Percentiles rank a stretch among this genome's conserved stretches.
Evolutionary conservation across 2,797 vertebrate species (phyloP).

Genomic region (Chiloscyllium punctatum): DNA sequence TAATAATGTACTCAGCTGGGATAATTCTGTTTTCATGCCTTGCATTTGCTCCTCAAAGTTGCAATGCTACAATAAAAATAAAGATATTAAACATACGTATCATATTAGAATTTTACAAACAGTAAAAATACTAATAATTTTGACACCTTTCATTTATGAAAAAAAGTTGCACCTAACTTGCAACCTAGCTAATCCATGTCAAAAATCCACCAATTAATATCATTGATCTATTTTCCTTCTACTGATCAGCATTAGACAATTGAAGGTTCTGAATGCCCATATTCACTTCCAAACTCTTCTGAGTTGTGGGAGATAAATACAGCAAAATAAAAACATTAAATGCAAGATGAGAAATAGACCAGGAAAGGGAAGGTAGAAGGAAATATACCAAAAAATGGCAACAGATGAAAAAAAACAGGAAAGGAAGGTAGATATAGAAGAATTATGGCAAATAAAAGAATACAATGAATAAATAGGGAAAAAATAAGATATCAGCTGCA

Average conservation of each 20-base stretch:
- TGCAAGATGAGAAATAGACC: background rate
- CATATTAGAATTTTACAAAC: too few relatives aligned
- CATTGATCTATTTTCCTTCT: background rate
- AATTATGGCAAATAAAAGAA: background rate
- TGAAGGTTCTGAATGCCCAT: background rate
- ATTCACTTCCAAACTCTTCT: background rate
- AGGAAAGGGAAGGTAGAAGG: background rate
- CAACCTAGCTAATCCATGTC: constrained; percentile 12
- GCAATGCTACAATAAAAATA: constrained; percentile 65
- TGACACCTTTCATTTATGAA: background rate
- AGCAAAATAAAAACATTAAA: background rate
- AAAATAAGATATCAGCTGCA: background rate
- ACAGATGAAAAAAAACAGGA: background rate
- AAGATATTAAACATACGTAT: background rate
- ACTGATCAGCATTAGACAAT: background rate
- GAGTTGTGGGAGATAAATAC: background rate
- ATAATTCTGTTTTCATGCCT: constrained; percentile 92
- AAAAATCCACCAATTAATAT: background rate
- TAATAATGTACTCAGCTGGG: constrained; percentile 86
- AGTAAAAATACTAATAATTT: background rate
- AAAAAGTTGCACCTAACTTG: background rate
- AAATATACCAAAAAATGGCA: background rate
- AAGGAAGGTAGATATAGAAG: background rate
- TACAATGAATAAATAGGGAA: too few relatives aligned
- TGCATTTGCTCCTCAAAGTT: constrained; percentile 99